Conservation (phyloP, 1,140 invertebrate species). For the Coptotermes formosanus region DNA sequence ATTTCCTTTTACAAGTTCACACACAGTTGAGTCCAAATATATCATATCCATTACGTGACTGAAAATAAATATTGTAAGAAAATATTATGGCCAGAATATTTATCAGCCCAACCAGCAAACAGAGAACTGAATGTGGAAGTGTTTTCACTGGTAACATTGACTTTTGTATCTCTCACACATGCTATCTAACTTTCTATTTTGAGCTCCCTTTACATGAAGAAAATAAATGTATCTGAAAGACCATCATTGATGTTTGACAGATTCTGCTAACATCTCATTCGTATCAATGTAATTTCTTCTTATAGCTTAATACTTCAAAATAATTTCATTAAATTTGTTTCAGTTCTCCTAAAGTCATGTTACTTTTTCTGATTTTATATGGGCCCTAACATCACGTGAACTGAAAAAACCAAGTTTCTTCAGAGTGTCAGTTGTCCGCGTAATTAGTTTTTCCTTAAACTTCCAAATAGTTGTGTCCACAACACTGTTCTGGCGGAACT, state of each 20-base stretch:
- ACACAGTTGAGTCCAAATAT: too few relatives aligned
- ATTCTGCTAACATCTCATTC: too few relatives aligned
- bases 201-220: neutral
- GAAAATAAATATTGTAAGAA: too few relatives aligned
- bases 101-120: too few relatives aligned
- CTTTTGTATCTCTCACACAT: neutral
- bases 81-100: too few relatives aligned
- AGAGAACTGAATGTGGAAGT: too few relatives aligned
- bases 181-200: neutral
- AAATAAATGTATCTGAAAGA: neutral
- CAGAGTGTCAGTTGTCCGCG: conserved; percentile 67
- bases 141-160: too few relatives aligned
- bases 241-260: neutral
- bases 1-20: too few relatives aligned
- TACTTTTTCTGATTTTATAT: neutral
- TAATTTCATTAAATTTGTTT: neutral
- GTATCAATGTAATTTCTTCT: too few relatives aligned
- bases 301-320: too few relatives aligned
- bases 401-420: conserved; percentile 70
- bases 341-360: conserved; percentile 1
- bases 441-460: conserved; percentile 73
- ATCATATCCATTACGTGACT: too few relatives aligned
- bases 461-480: conserved; percentile 87
- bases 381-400: conserved; percentile 9
- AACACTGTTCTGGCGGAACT: conserved; percentile 78